These are phyloP conservation scores for Tauraco hartlaubi DNA, from an alignment of 2,797 vertebrate species.

Conservation along the genomic window DNA sequence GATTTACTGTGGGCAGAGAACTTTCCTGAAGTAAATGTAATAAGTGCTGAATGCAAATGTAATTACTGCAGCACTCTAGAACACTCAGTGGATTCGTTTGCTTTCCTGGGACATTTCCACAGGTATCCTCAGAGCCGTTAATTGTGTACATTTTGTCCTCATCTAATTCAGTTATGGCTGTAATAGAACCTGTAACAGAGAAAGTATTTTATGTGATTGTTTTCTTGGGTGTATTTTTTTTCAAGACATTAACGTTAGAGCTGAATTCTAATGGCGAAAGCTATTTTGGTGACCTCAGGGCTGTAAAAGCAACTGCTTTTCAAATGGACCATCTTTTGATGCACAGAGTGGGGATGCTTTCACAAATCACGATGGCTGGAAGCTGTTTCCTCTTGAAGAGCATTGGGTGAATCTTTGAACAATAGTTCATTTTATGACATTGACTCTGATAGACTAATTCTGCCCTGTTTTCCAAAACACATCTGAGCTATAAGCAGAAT, in stretches of 20 bases:
- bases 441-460: neutral
- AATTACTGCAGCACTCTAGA: neutral
- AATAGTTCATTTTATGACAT: neutral
- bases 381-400: neutral
- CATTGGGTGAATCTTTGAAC: neutral
- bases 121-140: neutral
- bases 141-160: slow-evolving; percentile 24
- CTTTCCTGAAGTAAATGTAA: neutral
- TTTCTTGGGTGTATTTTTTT: neutral
- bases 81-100: neutral
- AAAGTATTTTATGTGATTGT: neutral
- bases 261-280: slow-evolving; percentile 18
- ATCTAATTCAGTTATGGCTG: neutral
- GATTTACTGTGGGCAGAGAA: neutral
- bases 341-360: neutral
- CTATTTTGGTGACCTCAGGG: neutral
- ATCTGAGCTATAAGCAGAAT: neutral
- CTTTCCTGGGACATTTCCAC: neutral
- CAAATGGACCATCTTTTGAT: neutral
- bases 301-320: slow-evolving; percentile 26
- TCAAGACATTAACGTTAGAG: neutral
- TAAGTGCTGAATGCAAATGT: neutral
- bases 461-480: neutral
- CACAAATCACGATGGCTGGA: neutral
- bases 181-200: neutral